Percentiles rank a stretch among this genome's conserved stretches.
Evolutionary conservation across 2,888 invertebrate species (phyloP).

Genomic region (Troides aeacus): DNA sequence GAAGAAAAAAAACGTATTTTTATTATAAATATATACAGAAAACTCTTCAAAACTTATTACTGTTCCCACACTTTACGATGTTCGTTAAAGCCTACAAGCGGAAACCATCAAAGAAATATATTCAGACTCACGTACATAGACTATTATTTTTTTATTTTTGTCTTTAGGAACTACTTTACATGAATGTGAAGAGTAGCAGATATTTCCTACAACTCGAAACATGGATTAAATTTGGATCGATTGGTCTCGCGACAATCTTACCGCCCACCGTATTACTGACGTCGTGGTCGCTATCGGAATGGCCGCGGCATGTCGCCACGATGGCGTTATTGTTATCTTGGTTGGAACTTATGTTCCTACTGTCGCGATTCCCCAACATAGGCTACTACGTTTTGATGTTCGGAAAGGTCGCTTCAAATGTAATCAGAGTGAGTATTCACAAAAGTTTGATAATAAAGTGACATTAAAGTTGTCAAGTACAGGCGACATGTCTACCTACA

Average conservation of each 20-base stretch:
- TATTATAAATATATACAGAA: too few relatives aligned
- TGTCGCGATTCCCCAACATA: constrained; percentile 79
- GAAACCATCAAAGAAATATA: too few relatives aligned
- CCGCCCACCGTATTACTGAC: constrained; percentile 56
- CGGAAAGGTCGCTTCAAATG: constrained; percentile 79
- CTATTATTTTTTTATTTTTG: too few relatives aligned
- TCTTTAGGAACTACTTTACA: constrained; percentile 76
- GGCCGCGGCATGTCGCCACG: constrained; percentile 76
- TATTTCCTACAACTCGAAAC: constrained; percentile 78
- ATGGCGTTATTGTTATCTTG: constrained; percentile 76
- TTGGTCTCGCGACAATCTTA: constrained; percentile 65
- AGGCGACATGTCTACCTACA: too few relatives aligned
- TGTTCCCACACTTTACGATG: too few relatives aligned
- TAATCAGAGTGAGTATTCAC: constrained; percentile 65
- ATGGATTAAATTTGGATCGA: constrained; percentile 77
- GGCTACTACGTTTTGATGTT: constrained; percentile 82
- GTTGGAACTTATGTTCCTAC: constrained; percentile 79
- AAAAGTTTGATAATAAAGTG: too few relatives aligned
- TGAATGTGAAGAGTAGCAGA: constrained; percentile 69
- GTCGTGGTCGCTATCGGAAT: constrained; percentile 47
- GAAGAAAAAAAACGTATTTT: too few relatives aligned
- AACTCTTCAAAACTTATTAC: too few relatives aligned
- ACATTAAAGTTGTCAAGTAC: too few relatives aligned
- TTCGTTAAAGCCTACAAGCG: too few relatives aligned
- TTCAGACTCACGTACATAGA: too few relatives aligned